Evolutionary conservation across 2,888 invertebrate species (phyloP), one percentile per base, ranked within the genome.

Genomic region (Anodontia alba): DNA sequence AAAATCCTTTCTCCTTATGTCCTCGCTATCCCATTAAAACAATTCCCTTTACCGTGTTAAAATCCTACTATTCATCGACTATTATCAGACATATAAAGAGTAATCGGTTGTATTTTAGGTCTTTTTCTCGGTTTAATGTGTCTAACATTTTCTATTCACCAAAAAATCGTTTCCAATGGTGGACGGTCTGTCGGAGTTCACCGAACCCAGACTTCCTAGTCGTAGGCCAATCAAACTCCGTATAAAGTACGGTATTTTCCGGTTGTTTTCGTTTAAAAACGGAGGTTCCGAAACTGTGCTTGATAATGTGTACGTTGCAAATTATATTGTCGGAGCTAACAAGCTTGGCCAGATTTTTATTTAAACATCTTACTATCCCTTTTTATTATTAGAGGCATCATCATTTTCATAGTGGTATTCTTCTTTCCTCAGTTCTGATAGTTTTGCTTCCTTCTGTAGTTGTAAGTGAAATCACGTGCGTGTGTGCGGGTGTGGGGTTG

Each of bases 81-180:
- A 38, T 12, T 38, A 8, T 12, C 38, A 38, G 5, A 12, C 20
- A 46, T 20, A 12, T 12, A 46, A 46, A 15, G 8, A 5, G 29
- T 12, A 29, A 62, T 62, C 62, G 33, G 62, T 15, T 5, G 62
- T 3, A 33, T 33, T 38, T 20, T 31, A 3, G 20, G 31, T 33
- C 20, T 33, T 33, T 62, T 62, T 62, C 15, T 33, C 33, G 1
- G 33, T 62, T 33, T 7, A 62, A 17, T 33, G 31, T 23, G 33
- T 33, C 62, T 26, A 62, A 26, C 62, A 62, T 62, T 62, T 62
- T 62, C 33, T 33, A 29, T 62, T 31, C 31, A 31, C 33, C 31
- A 62, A 33, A 77, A 81, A 85, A 83, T 88, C 88, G 88, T 88
- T 89, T 90, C 90, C 89, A 90, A 91, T 90, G 91, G 90, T 90